Base-by-base conservation (phyloP, 1,140 invertebrate species). In the Sycophaga agraensis region DNA sequence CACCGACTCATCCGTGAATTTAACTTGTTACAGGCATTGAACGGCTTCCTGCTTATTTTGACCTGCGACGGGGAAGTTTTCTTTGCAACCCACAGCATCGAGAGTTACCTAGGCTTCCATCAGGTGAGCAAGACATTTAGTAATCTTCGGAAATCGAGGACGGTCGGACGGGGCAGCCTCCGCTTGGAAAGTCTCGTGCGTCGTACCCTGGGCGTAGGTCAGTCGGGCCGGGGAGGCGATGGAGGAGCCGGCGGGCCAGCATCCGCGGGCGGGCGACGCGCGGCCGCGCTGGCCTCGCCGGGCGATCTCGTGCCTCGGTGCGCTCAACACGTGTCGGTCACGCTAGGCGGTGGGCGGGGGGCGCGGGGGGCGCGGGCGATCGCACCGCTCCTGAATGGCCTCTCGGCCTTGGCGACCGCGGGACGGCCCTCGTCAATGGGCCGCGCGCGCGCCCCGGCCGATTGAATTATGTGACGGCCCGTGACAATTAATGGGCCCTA, bases 51-150 rank as follows among this genome's bases (percentile, higher is more conserved):
- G 75, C 91, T 99, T 84, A 97, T 99, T 74, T 85, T 99, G 54
- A 97, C 94, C 53, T 97, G 96, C 83, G 94, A 99, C 78, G 96
- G 96, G 53, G 97, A 99, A 82, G 96, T 99, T 21, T 99, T 99
- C 85, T 99, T 97, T 84, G 96, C 96, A 39, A 98, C 96, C 40
- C 93, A 98, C 84, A 98, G 94, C 80, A 98, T 99, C 77, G 97
- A 99, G 86, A 97, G 93, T 81, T 99, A 99, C 86, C 87, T 99
- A 70, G 97, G 97, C 74, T 99, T 99, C 87, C 96, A 98, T 87
- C 97, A 99, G 91, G 97, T 99, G 86, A 85, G 78, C 77, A 39
- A 50, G 4, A 4, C 7, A 39, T 39, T 9, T 9, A 6, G 11
- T 31, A n/a, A n/a, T n/a, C n/a, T n/a, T n/a, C n/a, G n/a, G n/a